Base-by-base conservation (phyloP, 2,113 vertebrate genomes). In the Aptenodytes forsteri region DNA sequence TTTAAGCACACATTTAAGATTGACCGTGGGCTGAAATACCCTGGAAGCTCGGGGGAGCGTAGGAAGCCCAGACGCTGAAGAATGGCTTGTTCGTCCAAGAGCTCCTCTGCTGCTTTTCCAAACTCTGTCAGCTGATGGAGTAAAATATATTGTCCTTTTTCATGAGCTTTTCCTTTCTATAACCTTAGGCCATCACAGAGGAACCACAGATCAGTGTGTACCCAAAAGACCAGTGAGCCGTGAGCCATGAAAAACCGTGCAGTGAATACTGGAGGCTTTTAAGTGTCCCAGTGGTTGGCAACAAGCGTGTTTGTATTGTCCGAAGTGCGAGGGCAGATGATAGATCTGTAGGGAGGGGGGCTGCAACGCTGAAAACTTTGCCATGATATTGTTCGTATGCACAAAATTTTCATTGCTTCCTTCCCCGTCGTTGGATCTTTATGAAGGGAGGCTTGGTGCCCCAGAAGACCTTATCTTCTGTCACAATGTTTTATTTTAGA, bases 261-360 rank as follows among this genome's bases (percentile, higher is more conserved):
- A 16, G 64, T 30, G 64, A 26, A 21, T 30, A 9, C 13, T 46
- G 32, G 47, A 71, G 27, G 52, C 16, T 78, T 61, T 70, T 9
- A 34, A 30, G 16, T 34, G 8, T 50, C 36, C 20, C 20, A 6
- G 36, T 10, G n/a, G 38, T 2, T 62, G 65, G 65, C 61, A 64
- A 36, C 11, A 12, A 50, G 42, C 0, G 2, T 8, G 29, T 46
- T 54, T 16, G 5, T 58, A 4, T 42, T n/a, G 25, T 71, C 67
- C 2, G 4, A 26, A 67, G 44, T 7, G 2, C 0, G 1, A 69
- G 56, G 21, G 62, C 32, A n/a, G 32, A 5, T 34, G 19, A 19
- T 13, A 26, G 73, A 23, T 61, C n/a, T 50, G 19, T 25, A 54
- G 18, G 30, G 42, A 70, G 17, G 7, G 7, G 7, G 34, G 20